Conservation (phyloP, 2,888 invertebrate genomes). For the Crocallis elinguaria region DNA sequence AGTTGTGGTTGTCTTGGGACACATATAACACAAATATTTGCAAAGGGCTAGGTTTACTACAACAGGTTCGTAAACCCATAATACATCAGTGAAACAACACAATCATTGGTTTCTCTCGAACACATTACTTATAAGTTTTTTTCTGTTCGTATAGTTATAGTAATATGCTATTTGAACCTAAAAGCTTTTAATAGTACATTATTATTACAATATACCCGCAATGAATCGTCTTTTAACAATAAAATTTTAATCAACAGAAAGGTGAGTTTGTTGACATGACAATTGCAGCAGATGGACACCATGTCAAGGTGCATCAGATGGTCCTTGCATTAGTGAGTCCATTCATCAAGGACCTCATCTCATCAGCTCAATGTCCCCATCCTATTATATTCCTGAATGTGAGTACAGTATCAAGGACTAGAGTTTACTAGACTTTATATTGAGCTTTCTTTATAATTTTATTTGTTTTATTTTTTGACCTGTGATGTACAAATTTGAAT, state of each 20-base stretch:
- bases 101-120: background rate
- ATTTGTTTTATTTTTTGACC: no score
- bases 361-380: conserved; percentile 67
- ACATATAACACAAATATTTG: conserved; percentile 62
- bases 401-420: conserved; percentile 39
- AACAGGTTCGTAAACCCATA: conserved; percentile 53
- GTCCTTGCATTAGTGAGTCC: conserved; percentile 75
- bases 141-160: no score
- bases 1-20: conserved; percentile 61
- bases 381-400: conserved; percentile 79
- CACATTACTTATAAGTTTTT: background rate
- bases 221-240: no score
- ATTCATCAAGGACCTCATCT: conserved; percentile 70
- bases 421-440: background rate
- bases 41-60: conserved; percentile 59
- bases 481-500: no score
- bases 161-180: no score
- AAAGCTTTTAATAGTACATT: no score
- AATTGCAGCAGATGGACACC: conserved; percentile 74
- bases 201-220: no score
- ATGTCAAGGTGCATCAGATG: conserved; percentile 76
- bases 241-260: conserved; percentile 48
- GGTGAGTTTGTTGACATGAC: conserved; percentile 81
- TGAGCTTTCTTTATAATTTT: background rate
- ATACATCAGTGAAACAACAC: background rate